phyloP scores from a whole-genome alignment of 2,888 invertebrate genomes.

The Diaprepes abbreviatus region DNA sequence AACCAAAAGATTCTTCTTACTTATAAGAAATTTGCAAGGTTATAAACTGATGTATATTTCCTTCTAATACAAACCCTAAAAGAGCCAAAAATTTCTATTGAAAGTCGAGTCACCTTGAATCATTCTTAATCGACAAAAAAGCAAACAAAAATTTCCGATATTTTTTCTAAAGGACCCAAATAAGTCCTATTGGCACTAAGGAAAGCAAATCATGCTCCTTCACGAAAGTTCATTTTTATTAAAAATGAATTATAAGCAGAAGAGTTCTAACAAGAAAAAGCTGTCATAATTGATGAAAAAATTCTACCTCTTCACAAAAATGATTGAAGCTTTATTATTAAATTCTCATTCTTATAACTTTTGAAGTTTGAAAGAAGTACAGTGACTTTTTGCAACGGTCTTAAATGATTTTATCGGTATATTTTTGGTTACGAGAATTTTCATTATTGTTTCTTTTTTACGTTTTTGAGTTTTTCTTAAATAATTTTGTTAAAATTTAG shows the following conservation, averaged over 20 bases:
- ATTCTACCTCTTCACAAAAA: slow-evolving; percentile 5
- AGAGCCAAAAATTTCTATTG: neutral
- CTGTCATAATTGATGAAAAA: slow-evolving; percentile 9
- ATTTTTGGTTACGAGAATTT: too few species aligned
- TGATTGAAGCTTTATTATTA: slow-evolving; percentile 1
- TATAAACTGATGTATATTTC: neutral
- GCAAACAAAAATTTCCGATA: neutral
- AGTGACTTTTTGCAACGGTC: neutral
- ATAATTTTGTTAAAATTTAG: too few species aligned
- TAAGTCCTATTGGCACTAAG: neutral
- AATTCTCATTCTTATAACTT: slow-evolving; percentile 5
- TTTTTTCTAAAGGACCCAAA: neutral
- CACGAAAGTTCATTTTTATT: neutral
- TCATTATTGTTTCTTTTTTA: too few species aligned
- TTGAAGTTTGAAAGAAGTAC: neutral
- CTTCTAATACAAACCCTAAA: neutral
- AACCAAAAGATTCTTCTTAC: too few species aligned
- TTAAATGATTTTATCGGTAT: too few species aligned
- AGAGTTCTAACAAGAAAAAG: neutral
- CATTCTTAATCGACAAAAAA: neutral
- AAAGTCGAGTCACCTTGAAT: neutral
- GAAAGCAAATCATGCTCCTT: neutral
- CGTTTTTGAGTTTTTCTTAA: too few species aligned
- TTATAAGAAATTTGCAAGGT: too few species aligned
- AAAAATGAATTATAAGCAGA: slow-evolving; percentile 1